Evolutionary conservation across 2,797 vertebrate species (phyloP), one percentile per base, ranked within the genome.

Genomic region (Alfaro cultratus): DNA sequence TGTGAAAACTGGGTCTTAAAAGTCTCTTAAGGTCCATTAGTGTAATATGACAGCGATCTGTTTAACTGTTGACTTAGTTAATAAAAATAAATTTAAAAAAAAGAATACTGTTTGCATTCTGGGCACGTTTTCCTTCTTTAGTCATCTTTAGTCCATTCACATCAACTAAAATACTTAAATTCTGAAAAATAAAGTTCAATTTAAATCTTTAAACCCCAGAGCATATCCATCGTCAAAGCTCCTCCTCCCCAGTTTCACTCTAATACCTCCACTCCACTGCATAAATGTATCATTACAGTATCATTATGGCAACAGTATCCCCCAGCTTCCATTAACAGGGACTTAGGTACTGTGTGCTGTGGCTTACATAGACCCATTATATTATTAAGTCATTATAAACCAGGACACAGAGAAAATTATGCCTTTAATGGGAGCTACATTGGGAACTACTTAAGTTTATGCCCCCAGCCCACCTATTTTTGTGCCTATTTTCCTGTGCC

Each of bases 331-430:
- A 93, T 92, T 94, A 91, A 92, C 87, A 85, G 80, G 72, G 89
- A 93, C 91, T 93, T 91, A 88, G 93, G 84, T 91, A 89, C 91
- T 86, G 87, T 91, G 93, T 94, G 91, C 90, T 81, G 83, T 85
- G 87, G 89, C 90, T 93, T 95, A 93, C 89, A 85, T 91, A 93
- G 87, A 84, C 84, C 90, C 92, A 96, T 96, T 96, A 95, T 94
- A 90, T 94, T 93, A 96, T 96, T 95, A 96, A 96, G 94, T 92
- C 91, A 93, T 94, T 91, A 94, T 93, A 92, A 94, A 89, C 90
- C 78, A 46, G 90, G 93, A 92, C 84, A 93, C 80, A 88, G 86
- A 89, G 91, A 94, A 95, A 94, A 93, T 94, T 94, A 95, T 94
- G 92, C 85, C 89, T 88, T 89, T 88, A 89, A 92, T 93, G 91